Evolutionary conservation across 2,888 invertebrate genomes (phyloP).

Genomic region (Melipona bicolor): DNA sequence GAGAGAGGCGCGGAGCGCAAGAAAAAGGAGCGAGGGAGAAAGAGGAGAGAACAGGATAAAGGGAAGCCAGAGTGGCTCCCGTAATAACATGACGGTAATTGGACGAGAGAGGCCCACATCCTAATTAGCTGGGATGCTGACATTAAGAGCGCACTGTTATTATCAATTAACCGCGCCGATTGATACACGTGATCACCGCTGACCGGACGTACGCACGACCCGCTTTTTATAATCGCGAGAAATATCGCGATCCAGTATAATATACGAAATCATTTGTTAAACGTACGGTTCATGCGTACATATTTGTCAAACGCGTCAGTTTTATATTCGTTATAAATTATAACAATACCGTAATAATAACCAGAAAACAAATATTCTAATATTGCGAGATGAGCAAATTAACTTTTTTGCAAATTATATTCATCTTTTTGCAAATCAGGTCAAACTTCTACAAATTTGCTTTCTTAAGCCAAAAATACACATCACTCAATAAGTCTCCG

Average conservation of each 20-base stretch:
- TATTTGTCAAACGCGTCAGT: too few species aligned
- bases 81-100: constrained; percentile 79
- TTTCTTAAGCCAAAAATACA: too few species aligned
- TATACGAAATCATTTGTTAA: too few species aligned
- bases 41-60: constrained; percentile 66
- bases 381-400: too few species aligned
- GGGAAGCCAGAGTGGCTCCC: constrained; percentile 76
- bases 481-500: too few species aligned
- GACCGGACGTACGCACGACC: constrained; percentile 57
- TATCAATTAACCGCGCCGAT: constrained; percentile 79
- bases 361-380: too few species aligned
- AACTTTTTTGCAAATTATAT: too few species aligned
- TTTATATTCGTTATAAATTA: too few species aligned
- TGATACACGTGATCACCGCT: constrained; percentile 73
- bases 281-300: too few species aligned
- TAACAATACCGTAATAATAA: too few species aligned
- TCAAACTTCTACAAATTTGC: too few species aligned
- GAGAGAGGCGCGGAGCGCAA: constrained; percentile 1
- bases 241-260: constrained; percentile 28
- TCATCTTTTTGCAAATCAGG: too few species aligned
- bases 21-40: constrained; percentile 30
- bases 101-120: constrained; percentile 77
- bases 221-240: constrained; percentile 59
- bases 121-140: constrained; percentile 78
- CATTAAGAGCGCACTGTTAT: constrained; percentile 79